Evolutionary conservation across 2,113 vertebrate species (phyloP).

Genomic region (Zingel zingel): DNA sequence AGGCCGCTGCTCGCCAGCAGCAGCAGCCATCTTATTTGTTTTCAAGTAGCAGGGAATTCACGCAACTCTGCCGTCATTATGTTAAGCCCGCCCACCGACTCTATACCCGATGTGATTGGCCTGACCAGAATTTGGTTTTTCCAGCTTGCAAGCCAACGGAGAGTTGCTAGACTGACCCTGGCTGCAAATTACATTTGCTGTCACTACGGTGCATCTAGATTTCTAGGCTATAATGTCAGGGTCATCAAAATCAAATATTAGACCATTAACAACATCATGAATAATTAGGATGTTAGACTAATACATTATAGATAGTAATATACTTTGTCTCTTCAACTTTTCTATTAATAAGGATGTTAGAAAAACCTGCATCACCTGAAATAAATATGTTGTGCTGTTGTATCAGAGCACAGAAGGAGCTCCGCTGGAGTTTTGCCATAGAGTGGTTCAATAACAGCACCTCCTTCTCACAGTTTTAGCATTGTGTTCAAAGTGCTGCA

Average conservation of each 20-base stretch:
- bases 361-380: not conserved
- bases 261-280: not conserved
- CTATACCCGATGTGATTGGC: too few relatives aligned
- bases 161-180: too few relatives aligned
- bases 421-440: not conserved
- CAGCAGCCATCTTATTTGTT: too few relatives aligned
- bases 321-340: not conserved
- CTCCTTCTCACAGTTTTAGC: not conserved
- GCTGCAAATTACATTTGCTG: too few relatives aligned
- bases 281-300: not conserved
- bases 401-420: not conserved
- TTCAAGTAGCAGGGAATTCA: too few relatives aligned
- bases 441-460: not conserved
- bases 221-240: not conserved
- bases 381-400: not conserved
- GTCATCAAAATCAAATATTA: not conserved
- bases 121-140: too few relatives aligned
- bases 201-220: too few relatives aligned
- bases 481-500: slow-evolving; percentile 20
- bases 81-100: too few relatives aligned
- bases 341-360: not conserved
- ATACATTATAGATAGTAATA: not conserved
- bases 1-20: too few relatives aligned
- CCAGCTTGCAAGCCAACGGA: too few relatives aligned
- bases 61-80: too few relatives aligned